Evolutionary conservation across 1,140 invertebrate genomes (phyloP).

Genomic region (Sinella curviseta): DNA sequence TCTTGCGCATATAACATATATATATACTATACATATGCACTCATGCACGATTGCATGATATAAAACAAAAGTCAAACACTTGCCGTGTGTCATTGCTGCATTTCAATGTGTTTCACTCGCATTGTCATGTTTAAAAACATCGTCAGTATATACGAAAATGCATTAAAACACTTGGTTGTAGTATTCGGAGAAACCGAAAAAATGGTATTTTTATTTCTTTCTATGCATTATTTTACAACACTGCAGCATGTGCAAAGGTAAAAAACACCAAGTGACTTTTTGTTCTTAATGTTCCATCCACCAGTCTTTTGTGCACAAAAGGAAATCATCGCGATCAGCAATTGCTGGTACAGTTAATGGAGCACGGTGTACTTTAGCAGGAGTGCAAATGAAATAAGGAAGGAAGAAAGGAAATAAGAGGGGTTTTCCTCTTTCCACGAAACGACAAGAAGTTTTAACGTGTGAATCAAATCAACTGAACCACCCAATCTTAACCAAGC

Average conservation of each 20-base stretch:
- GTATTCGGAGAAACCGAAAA: neutral
- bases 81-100: neutral
- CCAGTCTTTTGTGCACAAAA: neutral
- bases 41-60: neutral
- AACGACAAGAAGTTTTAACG: slow-evolving; percentile 22
- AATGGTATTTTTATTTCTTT: neutral
- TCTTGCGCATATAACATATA: too few relatives aligned
- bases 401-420: neutral
- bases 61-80: too few relatives aligned
- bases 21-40: too few relatives aligned
- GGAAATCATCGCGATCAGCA: neutral
- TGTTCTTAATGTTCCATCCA: slow-evolving; percentile 21
- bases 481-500: slow-evolving; percentile 18
- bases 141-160: too few relatives aligned
- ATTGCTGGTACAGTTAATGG: neutral
- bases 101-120: neutral
- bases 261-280: slow-evolving; percentile 13
- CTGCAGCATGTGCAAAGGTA: too few relatives aligned
- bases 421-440: slow-evolving; percentile 1
- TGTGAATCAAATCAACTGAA: slow-evolving; percentile 24
- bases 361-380: neutral
- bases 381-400: neutral
- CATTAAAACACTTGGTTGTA: too few relatives aligned
- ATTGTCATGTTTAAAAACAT: too few relatives aligned
- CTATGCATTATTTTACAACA: neutral